phyloP scores from a whole-genome alignment of 1,140 invertebrate genomes.

The Hetaerina americana region DNA sequence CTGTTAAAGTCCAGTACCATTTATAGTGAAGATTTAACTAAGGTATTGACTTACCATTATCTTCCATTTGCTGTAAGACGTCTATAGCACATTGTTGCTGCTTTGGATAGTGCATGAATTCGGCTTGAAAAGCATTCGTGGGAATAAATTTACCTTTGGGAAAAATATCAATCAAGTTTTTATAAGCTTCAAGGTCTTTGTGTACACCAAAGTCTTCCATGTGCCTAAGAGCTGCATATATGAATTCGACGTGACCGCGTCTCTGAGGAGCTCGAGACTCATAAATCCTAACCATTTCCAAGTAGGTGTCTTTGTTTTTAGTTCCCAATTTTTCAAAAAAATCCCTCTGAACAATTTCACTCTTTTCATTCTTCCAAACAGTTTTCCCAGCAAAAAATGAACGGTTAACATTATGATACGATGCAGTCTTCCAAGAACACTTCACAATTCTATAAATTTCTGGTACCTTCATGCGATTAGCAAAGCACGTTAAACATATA shows the following conservation, averaged over 20 bases:
- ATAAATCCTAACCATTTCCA: slow-evolving; percentile 61
- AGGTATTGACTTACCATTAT: slow-evolving; percentile 51
- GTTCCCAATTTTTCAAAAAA: slow-evolving; percentile 25
- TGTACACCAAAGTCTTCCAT: slow-evolving; percentile 86
- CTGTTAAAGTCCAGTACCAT: too few relatives aligned
- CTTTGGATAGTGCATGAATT: slow-evolving; percentile 85
- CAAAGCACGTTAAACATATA: too few relatives aligned
- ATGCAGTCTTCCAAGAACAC: too few relatives aligned
- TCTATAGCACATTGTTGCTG: slow-evolving; percentile 86
- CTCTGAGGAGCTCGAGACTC: slow-evolving; percentile 41
- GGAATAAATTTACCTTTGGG: slow-evolving; percentile 85
- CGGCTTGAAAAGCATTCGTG: slow-evolving; percentile 62
- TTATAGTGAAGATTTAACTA: too few relatives aligned
- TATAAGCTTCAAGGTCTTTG: slow-evolving; percentile 84
- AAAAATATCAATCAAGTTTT: slow-evolving; percentile 76
- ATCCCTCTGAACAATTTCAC: neutral
- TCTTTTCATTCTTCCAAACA: too few relatives aligned
- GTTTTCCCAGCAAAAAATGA: too few relatives aligned
- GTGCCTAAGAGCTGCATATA: slow-evolving; percentile 70
- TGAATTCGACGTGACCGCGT: slow-evolving; percentile 84
- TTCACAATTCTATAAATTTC: too few relatives aligned
- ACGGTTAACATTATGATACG: too few relatives aligned
- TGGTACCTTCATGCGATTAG: too few relatives aligned
- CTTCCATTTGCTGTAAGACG: slow-evolving; percentile 81
- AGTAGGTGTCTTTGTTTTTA: slow-evolving; percentile 59